Conservation (phyloP, 2,888 invertebrate species). For the Neria commutata region DNA sequence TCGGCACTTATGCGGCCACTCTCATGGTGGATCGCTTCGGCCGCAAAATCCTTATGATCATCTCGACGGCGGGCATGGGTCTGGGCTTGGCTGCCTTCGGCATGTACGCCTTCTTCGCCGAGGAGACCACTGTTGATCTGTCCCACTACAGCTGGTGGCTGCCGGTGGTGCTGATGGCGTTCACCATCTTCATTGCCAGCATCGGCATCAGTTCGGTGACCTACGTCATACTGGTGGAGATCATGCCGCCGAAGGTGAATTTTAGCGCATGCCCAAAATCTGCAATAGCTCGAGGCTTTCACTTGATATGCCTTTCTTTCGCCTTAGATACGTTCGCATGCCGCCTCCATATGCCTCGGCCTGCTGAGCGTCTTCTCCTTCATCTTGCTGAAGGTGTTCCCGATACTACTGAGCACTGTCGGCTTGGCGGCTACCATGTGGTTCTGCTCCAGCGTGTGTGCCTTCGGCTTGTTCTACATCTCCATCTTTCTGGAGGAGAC, state of each 20-base stretch:
- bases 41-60: conserved; percentile 41
- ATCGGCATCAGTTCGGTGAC: conserved; percentile 48
- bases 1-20: conserved; percentile 45
- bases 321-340: conserved; percentile 43
- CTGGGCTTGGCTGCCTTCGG: conserved; percentile 45
- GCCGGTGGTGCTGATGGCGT: conserved; percentile 45
- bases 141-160: conserved; percentile 37
- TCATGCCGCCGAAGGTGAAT: conserved; percentile 45
- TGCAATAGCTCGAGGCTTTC: too few species aligned
- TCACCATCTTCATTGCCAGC: conserved; percentile 48
- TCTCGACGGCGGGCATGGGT: conserved; percentile 42
- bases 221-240: conserved; percentile 50
- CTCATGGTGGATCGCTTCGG: conserved; percentile 49
- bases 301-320: conserved; percentile 5
- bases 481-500: conserved; percentile 49
- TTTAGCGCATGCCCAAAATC: too few species aligned
- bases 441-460: conserved; percentile 40
- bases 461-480: conserved; percentile 46
- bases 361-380: conserved; percentile 44
- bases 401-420: conserved; percentile 41
- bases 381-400: conserved; percentile 42
- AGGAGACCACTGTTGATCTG: conserved; percentile 36
- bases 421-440: conserved; percentile 50
- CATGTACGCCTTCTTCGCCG: conserved; percentile 40
- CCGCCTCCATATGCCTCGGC: conserved; percentile 40